Evolutionary conservation across 2,888 invertebrate genomes (phyloP).

Genomic region (Tipula unca): DNA sequence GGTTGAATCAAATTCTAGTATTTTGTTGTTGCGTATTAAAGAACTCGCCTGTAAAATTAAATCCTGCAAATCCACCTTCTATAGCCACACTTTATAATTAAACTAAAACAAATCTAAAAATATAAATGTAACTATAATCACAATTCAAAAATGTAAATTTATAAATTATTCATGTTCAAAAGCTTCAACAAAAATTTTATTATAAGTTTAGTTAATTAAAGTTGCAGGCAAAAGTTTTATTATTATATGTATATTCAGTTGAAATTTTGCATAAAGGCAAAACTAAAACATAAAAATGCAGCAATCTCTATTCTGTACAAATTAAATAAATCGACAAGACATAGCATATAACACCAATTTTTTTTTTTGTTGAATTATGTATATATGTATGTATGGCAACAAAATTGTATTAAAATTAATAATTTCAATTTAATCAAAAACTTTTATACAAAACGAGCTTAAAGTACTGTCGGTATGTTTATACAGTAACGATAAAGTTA

Average conservation of each 20-base stretch:
- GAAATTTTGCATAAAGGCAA: neutral
- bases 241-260: neutral
- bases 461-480: too few species aligned
- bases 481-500: neutral
- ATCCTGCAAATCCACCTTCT: too few species aligned
- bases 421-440: neutral
- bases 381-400: neutral
- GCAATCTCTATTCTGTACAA: neutral
- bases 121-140: neutral
- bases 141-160: neutral
- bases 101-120: too few species aligned
- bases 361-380: neutral
- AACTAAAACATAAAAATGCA: neutral
- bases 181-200: neutral
- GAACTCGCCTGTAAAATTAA: too few species aligned
- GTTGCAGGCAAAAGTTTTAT: neutral
- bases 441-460: neutral
- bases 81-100: too few species aligned
- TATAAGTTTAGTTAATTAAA: neutral
- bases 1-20: too few species aligned
- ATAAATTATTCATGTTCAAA: neutral
- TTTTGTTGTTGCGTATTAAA: too few species aligned
- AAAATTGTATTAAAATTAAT: neutral
- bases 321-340: neutral
- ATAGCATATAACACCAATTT: neutral